phyloP scores from a whole-genome alignment of 2,888 invertebrate genomes.

The Limulus polyphemus region DNA sequence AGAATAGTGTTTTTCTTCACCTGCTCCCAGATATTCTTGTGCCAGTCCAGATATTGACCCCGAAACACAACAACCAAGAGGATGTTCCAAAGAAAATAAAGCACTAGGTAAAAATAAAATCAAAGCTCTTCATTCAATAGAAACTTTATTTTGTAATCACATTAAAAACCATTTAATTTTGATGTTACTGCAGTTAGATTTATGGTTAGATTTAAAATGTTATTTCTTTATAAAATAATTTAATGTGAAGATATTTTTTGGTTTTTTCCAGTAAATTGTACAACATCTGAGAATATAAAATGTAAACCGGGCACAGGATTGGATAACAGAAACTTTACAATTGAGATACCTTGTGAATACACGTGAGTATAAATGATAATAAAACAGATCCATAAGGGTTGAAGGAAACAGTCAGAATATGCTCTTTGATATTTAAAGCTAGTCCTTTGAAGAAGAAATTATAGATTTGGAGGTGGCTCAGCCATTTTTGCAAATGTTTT shows the following conservation, averaged over 20 bases:
- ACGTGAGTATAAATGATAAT: constrained; percentile 54
- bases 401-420: too few species aligned
- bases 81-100: constrained; percentile 63
- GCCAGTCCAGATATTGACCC: constrained; percentile 53
- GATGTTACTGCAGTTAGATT: background rate
- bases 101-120: constrained; percentile 53
- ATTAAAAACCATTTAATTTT: background rate
- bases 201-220: too few species aligned
- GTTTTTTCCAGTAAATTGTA: constrained; percentile 54
- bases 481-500: too few species aligned
- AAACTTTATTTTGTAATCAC: constrained; percentile 2
- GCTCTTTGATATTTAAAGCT: too few species aligned
- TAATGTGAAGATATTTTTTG: constrained; percentile 2
- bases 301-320: constrained; percentile 54
- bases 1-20: constrained; percentile 15
- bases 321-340: constrained; percentile 53
- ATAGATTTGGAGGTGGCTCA: too few species aligned
- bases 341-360: constrained; percentile 79
- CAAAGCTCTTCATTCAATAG: background rate
- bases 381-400: constrained; percentile 1
- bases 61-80: constrained; percentile 71
- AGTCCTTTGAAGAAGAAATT: too few species aligned
- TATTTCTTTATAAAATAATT: background rate
- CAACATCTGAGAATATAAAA: constrained; percentile 65
- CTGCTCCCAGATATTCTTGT: constrained; percentile 32